Evolutionary conservation across 1,140 invertebrate genomes (phyloP), one percentile per base, ranked within the genome.

Genomic region (Oncopodura yosiiana): DNA sequence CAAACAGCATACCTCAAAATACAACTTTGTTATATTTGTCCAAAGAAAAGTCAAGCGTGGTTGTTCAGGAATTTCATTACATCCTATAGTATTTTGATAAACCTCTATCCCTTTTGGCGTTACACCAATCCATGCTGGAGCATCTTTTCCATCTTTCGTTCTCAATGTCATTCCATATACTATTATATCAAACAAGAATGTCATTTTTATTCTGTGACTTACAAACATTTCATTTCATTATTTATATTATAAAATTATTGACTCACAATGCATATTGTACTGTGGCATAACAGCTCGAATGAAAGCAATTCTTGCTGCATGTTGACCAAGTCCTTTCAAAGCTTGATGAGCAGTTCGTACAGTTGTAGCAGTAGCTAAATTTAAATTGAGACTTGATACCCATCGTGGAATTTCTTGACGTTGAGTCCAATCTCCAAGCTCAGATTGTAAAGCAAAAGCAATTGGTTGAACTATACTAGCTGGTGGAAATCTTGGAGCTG

Each of bases 1-100:
- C 24, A 30, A 23, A 23, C n/a, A 57, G 26, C 34, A 77, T 69
- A 84, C 81, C 72, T 94, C 91, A 71, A 94, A 94, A 68, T 86
- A 88, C 8, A 95, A 74, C 73, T 93, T 94, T 42, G 83, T 87
- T 53, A 95, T 94, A 65, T 87, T 87, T 66, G 86, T 86, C 91
- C 92, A 94, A 27, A 88, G 78, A 68, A 94, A 94, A 50, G 81
- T 82, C 30, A 60, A 26, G 49, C 50, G 54, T 11, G 62, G 58
- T 19, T 60, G 58, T 24, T 60, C 58, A 32, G 74, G 62, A 53
- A 63, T 60, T 39, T 70, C 56, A 70, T 65, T 37, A 68, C 62
- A 58, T 68, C 68, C 58, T 67, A 69, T 38, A 66, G 66, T 6
- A 62, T 61, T 56, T 66, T 56, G 49, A 38, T 60, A 56, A 49